A percentile compares a stretch with the other conserved stretches of the same genome.
Conservation (phyloP, 2,888 invertebrate genomes). For the Tricholauxania praeusta region DNA sequence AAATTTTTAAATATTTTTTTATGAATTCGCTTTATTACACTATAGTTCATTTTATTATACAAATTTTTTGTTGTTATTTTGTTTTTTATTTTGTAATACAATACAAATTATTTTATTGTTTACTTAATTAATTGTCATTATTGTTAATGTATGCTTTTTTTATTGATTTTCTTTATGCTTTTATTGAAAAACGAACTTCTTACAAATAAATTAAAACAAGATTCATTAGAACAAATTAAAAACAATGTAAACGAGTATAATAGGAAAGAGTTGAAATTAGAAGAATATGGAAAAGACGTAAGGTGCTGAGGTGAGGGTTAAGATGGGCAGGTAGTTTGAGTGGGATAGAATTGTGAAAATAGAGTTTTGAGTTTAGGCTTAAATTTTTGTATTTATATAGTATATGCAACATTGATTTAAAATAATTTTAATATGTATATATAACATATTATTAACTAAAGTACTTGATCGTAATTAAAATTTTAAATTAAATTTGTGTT, state of each 20-base stretch:
- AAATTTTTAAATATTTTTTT: slow-evolving; percentile 24
- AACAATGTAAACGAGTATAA: slow-evolving; percentile 36
- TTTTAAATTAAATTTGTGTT: slow-evolving; percentile 6
- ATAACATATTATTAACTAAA: slow-evolving; percentile 26
- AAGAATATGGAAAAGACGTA: not conserved
- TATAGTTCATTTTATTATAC: slow-evolving; percentile 64
- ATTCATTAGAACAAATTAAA: slow-evolving; percentile 16
- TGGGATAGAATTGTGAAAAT: not conserved
- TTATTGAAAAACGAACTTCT: slow-evolving; percentile 24
- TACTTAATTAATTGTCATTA: slow-evolving; percentile 58
- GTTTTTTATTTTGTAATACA: slow-evolving; percentile 57
- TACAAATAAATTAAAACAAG: slow-evolving; percentile 36
- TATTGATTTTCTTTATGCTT: slow-evolving; percentile 23
- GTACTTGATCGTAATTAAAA: not conserved
- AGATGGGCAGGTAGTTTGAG: not conserved
- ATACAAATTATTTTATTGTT: slow-evolving; percentile 57
- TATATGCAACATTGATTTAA: slow-evolving; percentile 21
- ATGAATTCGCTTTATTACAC: slow-evolving; percentile 57
- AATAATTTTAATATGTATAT: slow-evolving; percentile 7
- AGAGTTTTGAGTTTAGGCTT: not conserved
- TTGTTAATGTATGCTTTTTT: slow-evolving; percentile 36
- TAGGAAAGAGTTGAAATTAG: slow-evolving; percentile 16
- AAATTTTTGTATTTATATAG: not conserved
- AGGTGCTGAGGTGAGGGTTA: not conserved
- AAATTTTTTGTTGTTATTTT: slow-evolving; percentile 56